phyloP scores from a whole-genome alignment of 2,113 vertebrate genomes.

The Prunella himalayana region DNA sequence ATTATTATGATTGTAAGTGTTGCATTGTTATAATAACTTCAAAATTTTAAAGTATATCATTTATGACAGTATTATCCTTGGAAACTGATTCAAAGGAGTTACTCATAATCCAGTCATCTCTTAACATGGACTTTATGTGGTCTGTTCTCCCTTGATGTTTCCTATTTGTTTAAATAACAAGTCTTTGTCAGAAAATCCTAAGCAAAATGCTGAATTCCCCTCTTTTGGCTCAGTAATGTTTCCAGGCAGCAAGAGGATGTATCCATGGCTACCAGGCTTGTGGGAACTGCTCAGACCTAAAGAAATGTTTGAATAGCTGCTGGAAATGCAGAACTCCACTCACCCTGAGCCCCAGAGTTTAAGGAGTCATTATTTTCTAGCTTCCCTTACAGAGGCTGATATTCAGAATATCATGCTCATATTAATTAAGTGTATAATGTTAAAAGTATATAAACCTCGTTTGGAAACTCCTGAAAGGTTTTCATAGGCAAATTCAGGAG shows the following conservation, averaged over 20 bases:
- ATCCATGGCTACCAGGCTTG: conserved; percentile 31
- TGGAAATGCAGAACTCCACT: background rate
- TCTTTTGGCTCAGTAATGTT: background rate
- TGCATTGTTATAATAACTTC: background rate
- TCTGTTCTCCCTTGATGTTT: background rate
- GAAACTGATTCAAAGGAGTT: background rate
- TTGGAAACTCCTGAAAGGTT: background rate
- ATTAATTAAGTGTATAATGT: background rate
- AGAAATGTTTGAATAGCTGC: background rate
- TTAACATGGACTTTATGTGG: background rate
- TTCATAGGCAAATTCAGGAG: background rate
- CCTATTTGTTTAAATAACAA: background rate
- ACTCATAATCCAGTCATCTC: background rate
- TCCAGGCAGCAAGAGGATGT: conserved; percentile 26
- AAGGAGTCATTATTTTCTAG: background rate
- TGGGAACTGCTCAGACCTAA: background rate
- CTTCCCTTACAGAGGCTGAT: background rate
- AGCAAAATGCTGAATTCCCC: background rate
- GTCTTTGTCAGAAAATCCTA: background rate
- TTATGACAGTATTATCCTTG: background rate
- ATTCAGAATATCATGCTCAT: background rate
- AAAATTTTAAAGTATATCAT: background rate
- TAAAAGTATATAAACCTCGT: background rate
- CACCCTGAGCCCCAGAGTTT: background rate
- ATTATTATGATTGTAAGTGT: background rate